Conservation (phyloP, 1,140 invertebrate species). For the Sinella curviseta region DNA sequence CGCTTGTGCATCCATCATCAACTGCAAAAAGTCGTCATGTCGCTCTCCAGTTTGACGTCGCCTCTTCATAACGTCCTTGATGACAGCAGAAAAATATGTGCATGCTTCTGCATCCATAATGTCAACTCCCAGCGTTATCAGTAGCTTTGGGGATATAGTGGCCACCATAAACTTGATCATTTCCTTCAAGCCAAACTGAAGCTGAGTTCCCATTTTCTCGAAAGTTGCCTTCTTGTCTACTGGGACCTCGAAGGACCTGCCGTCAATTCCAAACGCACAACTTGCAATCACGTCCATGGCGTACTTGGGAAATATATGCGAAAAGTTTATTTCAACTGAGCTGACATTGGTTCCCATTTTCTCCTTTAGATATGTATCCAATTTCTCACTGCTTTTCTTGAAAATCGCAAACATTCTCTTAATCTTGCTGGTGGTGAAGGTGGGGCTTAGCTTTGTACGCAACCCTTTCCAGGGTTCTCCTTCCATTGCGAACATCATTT, state of each 20-base stretch:
- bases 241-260: constrained; percentile 6
- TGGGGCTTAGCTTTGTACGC: constrained; percentile 51
- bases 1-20: constrained; percentile 54
- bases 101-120: constrained; percentile 41
- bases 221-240: background rate
- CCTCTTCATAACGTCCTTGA: constrained; percentile 52
- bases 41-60: constrained; percentile 22
- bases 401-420: constrained; percentile 37
- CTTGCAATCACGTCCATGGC: constrained; percentile 38
- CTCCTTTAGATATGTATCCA: constrained; percentile 10
- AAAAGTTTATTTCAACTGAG: constrained; percentile 22
- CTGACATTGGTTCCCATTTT: background rate
- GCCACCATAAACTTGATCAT: background rate
- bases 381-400: background rate
- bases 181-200: background rate
- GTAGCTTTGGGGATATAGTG: constrained; percentile 36
- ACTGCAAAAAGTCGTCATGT: constrained; percentile 52
- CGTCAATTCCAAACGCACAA: constrained; percentile 32
- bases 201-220: background rate
- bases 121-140: constrained; percentile 40
- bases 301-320: constrained; percentile 5
- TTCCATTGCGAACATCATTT: constrained; percentile 52
- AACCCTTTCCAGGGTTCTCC: constrained; percentile 50
- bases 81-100: constrained; percentile 53
- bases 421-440: constrained; percentile 60